These are phyloP conservation scores for Euleptes europaea DNA, from an alignment of 2,113 vertebrate genomes.

Conservation along the genomic window DNA sequence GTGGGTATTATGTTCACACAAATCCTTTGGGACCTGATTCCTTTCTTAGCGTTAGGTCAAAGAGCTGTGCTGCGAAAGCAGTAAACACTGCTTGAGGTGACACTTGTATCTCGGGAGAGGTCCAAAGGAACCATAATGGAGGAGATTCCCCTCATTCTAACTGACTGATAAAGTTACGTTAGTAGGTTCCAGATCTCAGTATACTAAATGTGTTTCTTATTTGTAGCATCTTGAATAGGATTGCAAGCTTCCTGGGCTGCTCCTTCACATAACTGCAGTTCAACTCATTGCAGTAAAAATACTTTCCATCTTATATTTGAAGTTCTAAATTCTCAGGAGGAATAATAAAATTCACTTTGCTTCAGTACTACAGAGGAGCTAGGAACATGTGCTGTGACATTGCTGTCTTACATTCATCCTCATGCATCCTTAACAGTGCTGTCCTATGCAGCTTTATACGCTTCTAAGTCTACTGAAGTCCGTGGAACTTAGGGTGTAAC, in stretches of 20 bases:
- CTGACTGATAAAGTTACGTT: not conserved
- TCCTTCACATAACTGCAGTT: not conserved
- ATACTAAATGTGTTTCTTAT: fast-evolving
- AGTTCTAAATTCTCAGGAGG: not conserved
- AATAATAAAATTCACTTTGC: fast-evolving
- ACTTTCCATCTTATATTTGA: not conserved
- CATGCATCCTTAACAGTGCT: not conserved
- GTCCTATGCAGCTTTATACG: too few relatives aligned
- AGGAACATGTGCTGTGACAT: not conserved
- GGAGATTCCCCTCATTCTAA: not conserved
- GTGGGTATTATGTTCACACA: not conserved
- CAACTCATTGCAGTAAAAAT: not conserved
- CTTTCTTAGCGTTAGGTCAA: not conserved
- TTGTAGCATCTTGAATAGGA: not conserved
- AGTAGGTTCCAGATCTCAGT: not conserved
- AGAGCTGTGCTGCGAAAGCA: not conserved
- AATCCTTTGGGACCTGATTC: not conserved
- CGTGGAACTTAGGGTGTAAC: too few relatives aligned
- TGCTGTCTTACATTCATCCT: not conserved
- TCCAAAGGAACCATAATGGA: not conserved
- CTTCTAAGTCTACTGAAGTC: too few relatives aligned
- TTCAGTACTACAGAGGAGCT: not conserved
- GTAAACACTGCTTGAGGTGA: fast-evolving
- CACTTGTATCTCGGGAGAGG: not conserved
- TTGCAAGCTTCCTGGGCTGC: not conserved